A percentile compares a stretch with the other conserved stretches of the same genome.
Conservation (phyloP, 2,113 vertebrate genomes). For the Muscicapa adusta region DNA sequence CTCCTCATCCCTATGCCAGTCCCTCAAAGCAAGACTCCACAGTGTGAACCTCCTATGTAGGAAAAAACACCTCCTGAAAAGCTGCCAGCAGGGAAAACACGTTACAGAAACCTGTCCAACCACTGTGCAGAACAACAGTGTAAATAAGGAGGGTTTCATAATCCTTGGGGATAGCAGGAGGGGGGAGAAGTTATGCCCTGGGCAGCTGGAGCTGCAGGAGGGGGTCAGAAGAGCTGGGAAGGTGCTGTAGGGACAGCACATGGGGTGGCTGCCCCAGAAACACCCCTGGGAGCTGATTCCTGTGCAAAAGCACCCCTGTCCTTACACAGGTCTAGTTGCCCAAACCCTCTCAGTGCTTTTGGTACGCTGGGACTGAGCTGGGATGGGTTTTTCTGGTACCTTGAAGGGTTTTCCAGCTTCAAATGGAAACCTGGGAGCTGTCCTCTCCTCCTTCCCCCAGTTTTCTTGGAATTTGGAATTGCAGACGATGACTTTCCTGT, state of each 20-base stretch:
- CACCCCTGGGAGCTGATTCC: background rate
- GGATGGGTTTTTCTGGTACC: background rate
- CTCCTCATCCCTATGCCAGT: background rate
- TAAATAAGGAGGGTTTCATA: background rate
- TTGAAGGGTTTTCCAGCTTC: conserved; percentile 70
- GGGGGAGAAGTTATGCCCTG: background rate
- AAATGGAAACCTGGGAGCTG: conserved; percentile 65
- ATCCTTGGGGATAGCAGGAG: background rate
- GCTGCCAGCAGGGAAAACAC: fast-evolving
- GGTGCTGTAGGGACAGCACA: background rate
- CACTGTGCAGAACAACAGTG: background rate
- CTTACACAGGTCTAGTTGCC: no score
- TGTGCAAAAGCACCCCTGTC: background rate
- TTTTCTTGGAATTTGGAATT: conserved; percentile 34
- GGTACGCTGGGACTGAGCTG: background rate
- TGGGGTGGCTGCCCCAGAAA: fast-evolving
- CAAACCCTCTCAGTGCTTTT: background rate
- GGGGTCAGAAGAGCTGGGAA: background rate
- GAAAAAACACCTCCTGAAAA: fast-evolving
- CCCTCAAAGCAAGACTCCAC: background rate
- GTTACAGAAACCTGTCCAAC: background rate
- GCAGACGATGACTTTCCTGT: conserved; percentile 64
- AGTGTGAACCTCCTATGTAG: background rate
- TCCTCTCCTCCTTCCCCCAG: conserved; percentile 75
- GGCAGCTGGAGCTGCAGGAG: background rate